Percentiles rank a stretch among this genome's conserved stretches.
Conservation (phyloP, 92 coral and sea anemone species). For the Siderastrea siderea region DNA sequence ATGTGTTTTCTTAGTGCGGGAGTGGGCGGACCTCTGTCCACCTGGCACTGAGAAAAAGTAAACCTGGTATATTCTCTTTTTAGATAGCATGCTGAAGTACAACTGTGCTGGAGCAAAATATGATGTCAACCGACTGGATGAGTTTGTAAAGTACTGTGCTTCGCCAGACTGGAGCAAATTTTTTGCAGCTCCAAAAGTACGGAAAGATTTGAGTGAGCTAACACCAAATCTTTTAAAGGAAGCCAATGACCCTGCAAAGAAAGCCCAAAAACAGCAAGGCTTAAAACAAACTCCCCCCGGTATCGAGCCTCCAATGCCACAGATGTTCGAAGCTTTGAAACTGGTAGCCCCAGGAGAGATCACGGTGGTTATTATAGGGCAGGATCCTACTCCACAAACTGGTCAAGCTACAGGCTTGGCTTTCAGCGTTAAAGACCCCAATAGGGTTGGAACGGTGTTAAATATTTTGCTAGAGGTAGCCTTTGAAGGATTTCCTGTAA, state of each 20-base stretch:
- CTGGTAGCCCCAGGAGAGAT: background rate
- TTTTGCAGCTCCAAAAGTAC: background rate
- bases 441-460: background rate
- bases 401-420: conserved; percentile 8
- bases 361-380: background rate
- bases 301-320: background rate
- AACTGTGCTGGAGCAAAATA: background rate
- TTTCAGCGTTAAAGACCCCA: background rate
- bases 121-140: background rate
- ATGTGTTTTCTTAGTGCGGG: too few relatives aligned
- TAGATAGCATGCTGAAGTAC: background rate
- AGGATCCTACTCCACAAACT: conserved; percentile 8
- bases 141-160: background rate
- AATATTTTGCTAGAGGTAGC: conserved; percentile 3
- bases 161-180: background rate
- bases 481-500: background rate
- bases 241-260: background rate
- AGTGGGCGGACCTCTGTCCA: background rate
- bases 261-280: too few relatives aligned
- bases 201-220: background rate
- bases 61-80: background rate
- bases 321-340: background rate
- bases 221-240: background rate
- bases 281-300: background rate
- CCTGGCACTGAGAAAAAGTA: too few relatives aligned